phyloP scores from a whole-genome alignment of 2,797 vertebrate genomes.

The Eupleurogrammus muticus region DNA sequence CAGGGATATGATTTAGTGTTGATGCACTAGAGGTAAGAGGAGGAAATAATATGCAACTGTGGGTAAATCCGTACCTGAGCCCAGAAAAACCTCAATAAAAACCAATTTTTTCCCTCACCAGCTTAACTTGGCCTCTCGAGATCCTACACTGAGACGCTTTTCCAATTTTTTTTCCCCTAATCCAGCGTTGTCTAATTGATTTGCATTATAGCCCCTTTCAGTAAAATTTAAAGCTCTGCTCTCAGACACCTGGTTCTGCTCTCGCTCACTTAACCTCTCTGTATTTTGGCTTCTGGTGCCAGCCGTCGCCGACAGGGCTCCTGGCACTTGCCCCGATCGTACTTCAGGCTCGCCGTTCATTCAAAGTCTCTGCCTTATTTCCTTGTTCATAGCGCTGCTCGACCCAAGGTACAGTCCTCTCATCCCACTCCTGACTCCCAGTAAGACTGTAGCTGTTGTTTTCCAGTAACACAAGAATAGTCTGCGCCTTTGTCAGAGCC shows the following conservation, averaged over 20 bases:
- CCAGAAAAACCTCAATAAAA: constrained; percentile 13
- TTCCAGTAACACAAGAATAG: constrained; percentile 48
- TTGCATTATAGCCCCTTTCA: constrained; percentile 29
- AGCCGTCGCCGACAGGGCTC: neutral
- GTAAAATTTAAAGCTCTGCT: constrained; percentile 29
- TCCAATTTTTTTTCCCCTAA: neutral
- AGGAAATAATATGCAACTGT: constrained; percentile 1
- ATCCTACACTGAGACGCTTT: neutral
- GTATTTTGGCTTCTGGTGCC: constrained; percentile 27
- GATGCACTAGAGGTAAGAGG: neutral
- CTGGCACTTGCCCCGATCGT: neutral
- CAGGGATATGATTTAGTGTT: neutral
- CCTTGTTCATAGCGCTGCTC: constrained; percentile 36
- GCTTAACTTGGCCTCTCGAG: constrained; percentile 10
- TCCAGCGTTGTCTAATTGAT: constrained; percentile 8
- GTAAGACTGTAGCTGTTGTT: constrained; percentile 65
- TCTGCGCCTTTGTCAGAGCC: constrained; percentile 55
- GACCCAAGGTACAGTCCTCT: constrained; percentile 12
- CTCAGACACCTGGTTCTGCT: constrained; percentile 25
- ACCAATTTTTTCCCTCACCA: neutral
- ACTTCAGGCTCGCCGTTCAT: constrained; percentile 17
- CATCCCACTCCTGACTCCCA: constrained; percentile 41
- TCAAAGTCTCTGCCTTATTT: constrained; percentile 34
- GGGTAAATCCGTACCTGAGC: constrained; percentile 12
- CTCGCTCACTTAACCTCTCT: constrained; percentile 21